Percentiles rank a stretch among this genome's conserved stretches.
phyloP scores from a whole-genome alignment of 2,113 vertebrate species.

The Thymallus thymallus region DNA sequence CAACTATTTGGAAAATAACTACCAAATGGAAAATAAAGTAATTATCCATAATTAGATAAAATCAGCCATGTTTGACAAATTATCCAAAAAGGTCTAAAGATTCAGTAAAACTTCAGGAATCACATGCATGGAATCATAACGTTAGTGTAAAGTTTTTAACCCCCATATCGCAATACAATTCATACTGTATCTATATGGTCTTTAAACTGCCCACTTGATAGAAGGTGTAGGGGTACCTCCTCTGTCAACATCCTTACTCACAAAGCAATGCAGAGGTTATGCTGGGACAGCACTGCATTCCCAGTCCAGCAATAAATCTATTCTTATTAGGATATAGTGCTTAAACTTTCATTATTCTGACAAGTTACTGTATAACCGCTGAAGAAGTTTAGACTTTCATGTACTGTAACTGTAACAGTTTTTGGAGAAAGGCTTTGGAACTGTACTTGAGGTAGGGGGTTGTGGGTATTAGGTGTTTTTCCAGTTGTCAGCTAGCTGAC shows the following conservation, averaged over 20 bases:
- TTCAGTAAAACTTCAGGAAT: too few relatives aligned
- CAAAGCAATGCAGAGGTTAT: not conserved
- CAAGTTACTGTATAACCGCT: not conserved
- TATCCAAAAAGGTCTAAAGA: not conserved
- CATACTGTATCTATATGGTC: not conserved
- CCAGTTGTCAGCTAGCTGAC: not conserved
- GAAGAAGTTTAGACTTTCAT: too few relatives aligned
- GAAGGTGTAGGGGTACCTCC: not conserved
- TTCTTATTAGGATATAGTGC: not conserved
- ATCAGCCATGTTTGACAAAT: not conserved
- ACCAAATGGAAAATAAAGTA: constrained; percentile 3
- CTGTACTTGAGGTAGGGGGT: not conserved
- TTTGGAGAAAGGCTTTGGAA: too few relatives aligned
- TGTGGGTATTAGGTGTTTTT: too few relatives aligned
- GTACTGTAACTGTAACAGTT: too few relatives aligned
- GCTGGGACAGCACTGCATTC: not conserved
- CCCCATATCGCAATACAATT: too few relatives aligned
- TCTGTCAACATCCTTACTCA: not conserved
- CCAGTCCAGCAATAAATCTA: not conserved
- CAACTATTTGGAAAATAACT: not conserved
- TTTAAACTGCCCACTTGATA: not conserved
- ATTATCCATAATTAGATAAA: not conserved
- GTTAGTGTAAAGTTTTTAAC: too few relatives aligned
- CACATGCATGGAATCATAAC: too few relatives aligned
- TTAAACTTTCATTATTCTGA: not conserved